phyloP scores from a whole-genome alignment of 2,888 invertebrate genomes.

The Antheraea assamensis region DNA sequence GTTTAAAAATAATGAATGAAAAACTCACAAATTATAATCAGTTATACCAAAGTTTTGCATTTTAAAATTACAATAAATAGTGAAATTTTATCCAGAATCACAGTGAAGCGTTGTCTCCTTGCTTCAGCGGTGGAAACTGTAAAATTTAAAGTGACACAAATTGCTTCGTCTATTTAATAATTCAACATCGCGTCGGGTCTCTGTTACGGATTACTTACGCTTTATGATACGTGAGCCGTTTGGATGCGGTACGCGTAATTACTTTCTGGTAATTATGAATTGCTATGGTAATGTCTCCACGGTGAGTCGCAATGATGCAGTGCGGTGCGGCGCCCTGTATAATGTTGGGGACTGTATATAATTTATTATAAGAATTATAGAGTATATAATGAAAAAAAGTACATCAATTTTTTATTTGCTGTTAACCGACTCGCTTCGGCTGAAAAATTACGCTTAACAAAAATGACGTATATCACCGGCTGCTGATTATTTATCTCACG shows the following conservation, averaged over 20 bases:
- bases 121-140: slow-evolving; percentile 44
- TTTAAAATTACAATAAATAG: not conserved
- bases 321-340: not conserved
- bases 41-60: not conserved
- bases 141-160: slow-evolving; percentile 58
- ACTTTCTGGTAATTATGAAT: slow-evolving; percentile 23
- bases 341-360: not conserved
- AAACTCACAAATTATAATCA: not conserved
- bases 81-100: slow-evolving; percentile 21
- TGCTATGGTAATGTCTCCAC: not conserved
- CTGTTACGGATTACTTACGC: slow-evolving; percentile 38
- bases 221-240: slow-evolving; percentile 29
- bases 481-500: not conserved
- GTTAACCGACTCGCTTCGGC: too few species aligned
- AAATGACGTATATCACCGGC: not conserved
- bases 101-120: slow-evolving; percentile 36
- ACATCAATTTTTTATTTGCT: too few species aligned
- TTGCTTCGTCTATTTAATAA: slow-evolving; percentile 58
- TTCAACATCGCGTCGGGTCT: slow-evolving; percentile 40
- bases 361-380: not conserved
- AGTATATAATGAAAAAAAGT: too few species aligned
- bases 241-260: slow-evolving; percentile 29
- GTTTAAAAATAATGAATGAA: not conserved
- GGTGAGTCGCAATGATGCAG: not conserved
- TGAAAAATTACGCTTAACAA: too few species aligned